Evolutionary conservation across 23 tunicate genomes (phyloP), one percentile per base, ranked within the genome.

Genomic region (Diplosoma virens): DNA sequence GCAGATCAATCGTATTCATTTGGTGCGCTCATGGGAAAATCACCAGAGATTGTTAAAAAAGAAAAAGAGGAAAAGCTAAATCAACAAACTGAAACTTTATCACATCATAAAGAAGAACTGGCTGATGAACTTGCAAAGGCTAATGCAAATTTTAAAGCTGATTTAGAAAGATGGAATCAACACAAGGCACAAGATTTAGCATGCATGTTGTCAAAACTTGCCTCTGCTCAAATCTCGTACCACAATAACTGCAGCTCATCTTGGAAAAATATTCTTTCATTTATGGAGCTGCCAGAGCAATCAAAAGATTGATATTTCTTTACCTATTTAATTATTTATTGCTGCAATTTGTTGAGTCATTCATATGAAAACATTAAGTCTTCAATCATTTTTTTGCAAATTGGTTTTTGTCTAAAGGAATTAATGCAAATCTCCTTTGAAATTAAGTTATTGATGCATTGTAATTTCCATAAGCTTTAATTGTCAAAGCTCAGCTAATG

Each of bases 1-100:
- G 54, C 97, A 0, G 97, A 92, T 36, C 97, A 92, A 33, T 81
- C 88, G 2, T 92, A 92, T 47, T 85, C 97, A 18, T 25, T 92
- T 1, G 74, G 97, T 29, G 92, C 97, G 3, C 20, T 92, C 81
- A 64, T 92, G 87, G 97, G 97, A 1, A 85, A 85, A 75, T 60
- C 75, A 18, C 64, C 97, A 0, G 80, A 81, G 17, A 77, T 77
- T 1, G 97, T 92, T 0, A 65, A 37, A 25, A 66, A 80, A 47
- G 93, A 92, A 68, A 92, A 92, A 66, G 84, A 92, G 14, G 73
- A 79, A 66, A 85, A 81, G 60, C 77, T 90, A 11, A 56, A 33
- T 14, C 87, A 80, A 30, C 87, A 85, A 37, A 61, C 85, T 20
- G 87, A 77, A 26, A 87, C 85, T 86, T n/a, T 90, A 66, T 54